phyloP scores from a whole-genome alignment of 2,888 invertebrate genomes.

The Abrostola triplasia region DNA sequence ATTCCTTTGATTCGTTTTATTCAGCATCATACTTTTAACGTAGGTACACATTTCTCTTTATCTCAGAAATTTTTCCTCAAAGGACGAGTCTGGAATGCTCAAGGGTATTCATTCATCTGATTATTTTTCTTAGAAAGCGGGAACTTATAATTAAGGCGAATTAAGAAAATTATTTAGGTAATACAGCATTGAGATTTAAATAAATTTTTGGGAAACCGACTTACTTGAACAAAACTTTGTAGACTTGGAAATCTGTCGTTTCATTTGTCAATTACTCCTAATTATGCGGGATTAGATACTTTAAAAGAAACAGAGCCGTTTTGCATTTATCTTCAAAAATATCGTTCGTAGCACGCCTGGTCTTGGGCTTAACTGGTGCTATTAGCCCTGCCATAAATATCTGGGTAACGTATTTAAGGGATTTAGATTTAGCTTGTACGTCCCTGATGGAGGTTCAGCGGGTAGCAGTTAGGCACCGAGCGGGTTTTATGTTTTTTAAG shows the following conservation, averaged over 20 bases:
- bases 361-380: conserved; percentile 78
- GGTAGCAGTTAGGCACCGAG: conserved; percentile 67
- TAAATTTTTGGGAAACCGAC: conserved; percentile 24
- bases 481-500: conserved; percentile 68
- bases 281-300: conserved; percentile 44
- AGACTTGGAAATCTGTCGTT: conserved; percentile 30
- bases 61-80: conserved; percentile 79
- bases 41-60: conserved; percentile 75
- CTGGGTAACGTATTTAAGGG: conserved; percentile 83
- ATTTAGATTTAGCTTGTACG: conserved; percentile 83
- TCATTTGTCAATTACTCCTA: conserved; percentile 45
- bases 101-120: conserved; percentile 80
- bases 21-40: conserved; percentile 71
- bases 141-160: conserved; percentile 71
- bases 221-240: conserved; percentile 30
- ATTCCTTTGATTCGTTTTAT: conserved; percentile 75
- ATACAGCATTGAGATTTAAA: conserved; percentile 28
- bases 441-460: conserved; percentile 81
- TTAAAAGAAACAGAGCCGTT: conserved; percentile 46
- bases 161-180: conserved; percentile 47
- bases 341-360: conserved; percentile 67
- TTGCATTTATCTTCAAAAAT: conserved; percentile 58
- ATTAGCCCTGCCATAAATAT: conserved; percentile 86
- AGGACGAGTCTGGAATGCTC: conserved; percentile 77
- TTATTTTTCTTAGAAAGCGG: conserved; percentile 74